Conservation (phyloP, 2,888 invertebrate genomes). For the Didymodactylos carnosus region DNA sequence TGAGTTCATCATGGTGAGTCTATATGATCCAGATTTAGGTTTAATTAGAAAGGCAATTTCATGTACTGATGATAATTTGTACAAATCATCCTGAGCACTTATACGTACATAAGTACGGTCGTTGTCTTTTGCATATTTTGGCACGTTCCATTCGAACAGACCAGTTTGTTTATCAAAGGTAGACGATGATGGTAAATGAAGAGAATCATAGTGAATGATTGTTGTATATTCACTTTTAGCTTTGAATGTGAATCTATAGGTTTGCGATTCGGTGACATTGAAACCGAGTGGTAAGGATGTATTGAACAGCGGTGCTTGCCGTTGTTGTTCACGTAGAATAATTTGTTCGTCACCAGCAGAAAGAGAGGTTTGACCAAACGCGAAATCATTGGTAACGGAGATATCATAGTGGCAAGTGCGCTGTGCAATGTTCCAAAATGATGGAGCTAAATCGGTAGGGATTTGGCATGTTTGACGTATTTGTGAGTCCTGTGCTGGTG, state of each 20-base stretch:
- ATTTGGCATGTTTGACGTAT: not conserved
- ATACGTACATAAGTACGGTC: not conserved
- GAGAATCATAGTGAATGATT: not conserved
- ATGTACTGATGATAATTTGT: not conserved
- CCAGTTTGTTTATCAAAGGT: not conserved
- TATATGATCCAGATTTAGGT: too few relatives aligned
- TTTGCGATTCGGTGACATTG: not conserved
- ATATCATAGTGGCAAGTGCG: not conserved
- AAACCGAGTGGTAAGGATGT: not conserved
- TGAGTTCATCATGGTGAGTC: too few relatives aligned
- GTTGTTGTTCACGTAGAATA: not conserved
- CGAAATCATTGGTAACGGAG: not conserved
- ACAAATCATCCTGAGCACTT: not conserved
- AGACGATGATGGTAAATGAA: not conserved
- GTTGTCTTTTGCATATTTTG: not conserved
- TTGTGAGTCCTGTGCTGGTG: not conserved
- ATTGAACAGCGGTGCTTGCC: not conserved
- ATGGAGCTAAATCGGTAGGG: not conserved
- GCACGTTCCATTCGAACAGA: not conserved
- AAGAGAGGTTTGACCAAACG: not conserved
- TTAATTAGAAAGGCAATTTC: too few relatives aligned
- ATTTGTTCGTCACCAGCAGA: not conserved
- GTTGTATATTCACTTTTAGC: not conserved
- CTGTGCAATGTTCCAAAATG: not conserved
- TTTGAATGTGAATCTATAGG: not conserved